Evolutionary conservation across 2,797 vertebrate genomes (phyloP).

Genomic region (Chelmon rostratus): DNA sequence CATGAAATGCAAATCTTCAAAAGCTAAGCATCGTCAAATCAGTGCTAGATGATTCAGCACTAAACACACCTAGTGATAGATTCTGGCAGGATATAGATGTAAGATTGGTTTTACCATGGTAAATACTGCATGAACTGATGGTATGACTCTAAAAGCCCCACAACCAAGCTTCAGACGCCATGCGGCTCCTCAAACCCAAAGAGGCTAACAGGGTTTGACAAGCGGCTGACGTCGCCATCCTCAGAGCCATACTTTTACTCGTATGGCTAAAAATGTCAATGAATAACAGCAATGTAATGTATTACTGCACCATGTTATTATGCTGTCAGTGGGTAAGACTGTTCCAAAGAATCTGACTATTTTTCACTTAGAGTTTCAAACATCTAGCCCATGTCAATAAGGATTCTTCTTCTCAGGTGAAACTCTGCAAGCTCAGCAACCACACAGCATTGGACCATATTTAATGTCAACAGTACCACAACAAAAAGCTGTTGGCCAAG

Average conservation of each 20-base stretch:
- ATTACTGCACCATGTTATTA: slow-evolving; percentile 45
- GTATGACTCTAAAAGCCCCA: neutral
- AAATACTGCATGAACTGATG: neutral
- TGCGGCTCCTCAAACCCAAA: slow-evolving; percentile 22
- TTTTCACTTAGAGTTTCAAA: slow-evolving; percentile 29
- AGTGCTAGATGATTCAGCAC: neutral
- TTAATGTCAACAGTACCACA: neutral
- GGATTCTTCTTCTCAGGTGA: slow-evolving; percentile 6
- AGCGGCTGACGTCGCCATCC: slow-evolving; percentile 26
- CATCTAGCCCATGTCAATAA: slow-evolving; percentile 21
- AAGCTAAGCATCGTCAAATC: too few relatives aligned
- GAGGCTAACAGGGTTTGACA: slow-evolving; percentile 35
- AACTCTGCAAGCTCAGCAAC: slow-evolving; percentile 8
- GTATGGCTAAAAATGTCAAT: slow-evolving; percentile 35
- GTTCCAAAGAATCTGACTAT: slow-evolving; percentile 8
- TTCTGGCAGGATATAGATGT: too few relatives aligned
- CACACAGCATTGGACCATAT: neutral
- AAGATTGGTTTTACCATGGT: neutral
- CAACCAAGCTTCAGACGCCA: neutral
- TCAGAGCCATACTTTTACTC: neutral
- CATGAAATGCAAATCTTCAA: neutral
- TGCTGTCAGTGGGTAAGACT: slow-evolving; percentile 19
- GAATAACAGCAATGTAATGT: slow-evolving; percentile 49
- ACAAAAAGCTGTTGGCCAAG: neutral
- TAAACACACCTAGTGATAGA: neutral